These are phyloP conservation scores for Ploceus nigricollis DNA, from an alignment of 2,113 vertebrate species.

Conservation along the genomic window DNA sequence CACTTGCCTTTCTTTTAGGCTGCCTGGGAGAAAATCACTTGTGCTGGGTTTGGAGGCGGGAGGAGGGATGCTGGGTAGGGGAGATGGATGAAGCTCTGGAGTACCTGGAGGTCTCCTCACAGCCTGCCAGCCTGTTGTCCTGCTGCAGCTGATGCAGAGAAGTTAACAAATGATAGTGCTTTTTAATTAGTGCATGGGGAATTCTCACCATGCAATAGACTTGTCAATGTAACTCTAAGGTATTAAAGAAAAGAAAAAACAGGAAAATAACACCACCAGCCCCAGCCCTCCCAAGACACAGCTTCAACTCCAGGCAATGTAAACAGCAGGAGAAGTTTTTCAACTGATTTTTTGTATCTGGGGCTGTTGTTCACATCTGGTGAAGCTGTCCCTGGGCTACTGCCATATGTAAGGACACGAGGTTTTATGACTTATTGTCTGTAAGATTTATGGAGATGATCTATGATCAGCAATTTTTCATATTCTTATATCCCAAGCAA, in stretches of 20 bases:
- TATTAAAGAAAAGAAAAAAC: neutral
- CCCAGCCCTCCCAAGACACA: neutral
- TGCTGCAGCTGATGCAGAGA: conserved; percentile 3
- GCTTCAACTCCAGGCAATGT: neutral
- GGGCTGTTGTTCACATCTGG: conserved; percentile 69
- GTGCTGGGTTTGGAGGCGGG: neutral
- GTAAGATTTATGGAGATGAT: conserved; percentile 90
- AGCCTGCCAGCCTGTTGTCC: neutral
- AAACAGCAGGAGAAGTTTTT: conserved; percentile 35
- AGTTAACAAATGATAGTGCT: conserved; percentile 18
- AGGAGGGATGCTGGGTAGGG: neutral
- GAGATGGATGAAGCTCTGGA: neutral
- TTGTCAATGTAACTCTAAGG: neutral
- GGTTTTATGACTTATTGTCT: conserved; percentile 82
- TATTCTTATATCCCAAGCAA: conserved; percentile 62
- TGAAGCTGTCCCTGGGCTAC: conserved; percentile 53
- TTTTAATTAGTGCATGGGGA: conserved; percentile 36
- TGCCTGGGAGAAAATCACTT: neutral
- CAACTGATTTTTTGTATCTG: neutral
- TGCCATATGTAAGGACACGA: conserved; percentile 80
- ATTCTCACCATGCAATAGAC: neutral
- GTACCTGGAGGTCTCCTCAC: neutral
- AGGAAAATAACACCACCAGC: neutral
- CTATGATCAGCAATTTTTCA: conserved; percentile 86
- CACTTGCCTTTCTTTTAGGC: neutral